These are phyloP conservation scores for Shargacucullia verbasci DNA, from an alignment of 2,888 invertebrate species.

Conservation along the genomic window DNA sequence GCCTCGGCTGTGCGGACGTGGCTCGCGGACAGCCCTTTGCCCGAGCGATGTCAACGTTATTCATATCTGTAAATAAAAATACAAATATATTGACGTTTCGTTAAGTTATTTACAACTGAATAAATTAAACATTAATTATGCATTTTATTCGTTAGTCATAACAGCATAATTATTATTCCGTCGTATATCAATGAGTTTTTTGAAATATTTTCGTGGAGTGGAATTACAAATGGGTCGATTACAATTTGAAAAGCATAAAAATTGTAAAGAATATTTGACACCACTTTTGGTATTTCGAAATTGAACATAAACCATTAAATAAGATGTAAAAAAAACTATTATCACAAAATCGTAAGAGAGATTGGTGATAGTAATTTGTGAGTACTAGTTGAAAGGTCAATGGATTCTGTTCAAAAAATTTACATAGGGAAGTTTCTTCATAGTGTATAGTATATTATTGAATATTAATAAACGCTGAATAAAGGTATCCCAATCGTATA, in stretches of 20 bases:
- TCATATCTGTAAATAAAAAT: slow-evolving; percentile 80
- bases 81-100: slow-evolving; percentile 40
- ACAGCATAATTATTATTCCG: slow-evolving; percentile 47
- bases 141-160: slow-evolving; percentile 47
- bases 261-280: slow-evolving; percentile 9
- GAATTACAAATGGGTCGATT: slow-evolving; percentile 39
- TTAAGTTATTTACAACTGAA: slow-evolving; percentile 44
- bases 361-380: too few relatives aligned
- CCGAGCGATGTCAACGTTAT: slow-evolving; percentile 79
- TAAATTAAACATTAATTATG: slow-evolving; percentile 50
- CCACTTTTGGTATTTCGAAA: slow-evolving; percentile 1
- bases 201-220: slow-evolving; percentile 41
- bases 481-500: too few relatives aligned
- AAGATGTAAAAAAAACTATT: too few relatives aligned
- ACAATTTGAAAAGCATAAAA: slow-evolving; percentile 35
- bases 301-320: too few relatives aligned
- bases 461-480: too few relatives aligned
- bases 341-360: too few relatives aligned
- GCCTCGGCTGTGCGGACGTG: slow-evolving; percentile 47
- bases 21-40: slow-evolving; percentile 48
- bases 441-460: too few relatives aligned
- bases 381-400: too few relatives aligned
- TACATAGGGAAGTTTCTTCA: too few relatives aligned
- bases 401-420: too few relatives aligned
- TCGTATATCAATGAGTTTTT: slow-evolving; percentile 43